Conservation (phyloP, 2,797 vertebrate species). For the Cyclopterus lumpus region DNA sequence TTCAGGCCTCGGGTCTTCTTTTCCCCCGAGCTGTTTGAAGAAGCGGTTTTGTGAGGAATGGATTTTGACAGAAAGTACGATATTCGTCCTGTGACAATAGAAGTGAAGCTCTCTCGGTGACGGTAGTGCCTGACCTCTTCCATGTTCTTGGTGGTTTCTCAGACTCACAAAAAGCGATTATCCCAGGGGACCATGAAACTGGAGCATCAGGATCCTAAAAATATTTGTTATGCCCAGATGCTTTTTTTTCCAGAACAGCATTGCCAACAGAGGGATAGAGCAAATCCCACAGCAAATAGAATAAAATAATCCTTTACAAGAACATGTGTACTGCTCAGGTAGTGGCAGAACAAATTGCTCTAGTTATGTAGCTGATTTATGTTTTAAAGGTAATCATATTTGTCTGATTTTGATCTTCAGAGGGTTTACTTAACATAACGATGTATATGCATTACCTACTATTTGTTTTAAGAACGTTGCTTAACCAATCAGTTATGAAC, state of each 20-base stretch:
- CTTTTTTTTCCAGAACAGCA: conserved; percentile 29
- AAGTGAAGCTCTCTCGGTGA: conserved; percentile 29
- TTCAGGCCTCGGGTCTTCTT: conserved; percentile 22
- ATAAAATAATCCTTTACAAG: conserved; percentile 18
- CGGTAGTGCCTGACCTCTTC: conserved; percentile 46
- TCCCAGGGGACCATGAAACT: conserved; percentile 67
- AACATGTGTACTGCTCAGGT: conserved; percentile 5
- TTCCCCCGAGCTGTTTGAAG: conserved; percentile 19
- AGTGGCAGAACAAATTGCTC: neutral
- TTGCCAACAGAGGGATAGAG: conserved; percentile 25
- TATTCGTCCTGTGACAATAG: conserved; percentile 28
- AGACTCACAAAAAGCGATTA: conserved; percentile 43
- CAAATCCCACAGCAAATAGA: conserved; percentile 34
- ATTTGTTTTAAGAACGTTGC: neutral
- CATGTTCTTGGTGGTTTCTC: conserved; percentile 50
- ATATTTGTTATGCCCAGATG: conserved; percentile 68
- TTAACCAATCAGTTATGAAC: neutral
- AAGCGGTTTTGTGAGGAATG: conserved; percentile 37
- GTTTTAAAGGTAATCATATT: neutral
- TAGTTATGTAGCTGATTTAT: neutral
- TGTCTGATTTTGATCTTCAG: neutral
- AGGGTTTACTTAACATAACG: neutral
- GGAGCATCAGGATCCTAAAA: conserved; percentile 74
- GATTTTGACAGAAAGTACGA: conserved; percentile 41
- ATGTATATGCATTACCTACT: neutral